Evolutionary conservation across 2,888 invertebrate species (phyloP), one percentile per base, ranked within the genome.

Genomic region (Xylocampa areola): DNA sequence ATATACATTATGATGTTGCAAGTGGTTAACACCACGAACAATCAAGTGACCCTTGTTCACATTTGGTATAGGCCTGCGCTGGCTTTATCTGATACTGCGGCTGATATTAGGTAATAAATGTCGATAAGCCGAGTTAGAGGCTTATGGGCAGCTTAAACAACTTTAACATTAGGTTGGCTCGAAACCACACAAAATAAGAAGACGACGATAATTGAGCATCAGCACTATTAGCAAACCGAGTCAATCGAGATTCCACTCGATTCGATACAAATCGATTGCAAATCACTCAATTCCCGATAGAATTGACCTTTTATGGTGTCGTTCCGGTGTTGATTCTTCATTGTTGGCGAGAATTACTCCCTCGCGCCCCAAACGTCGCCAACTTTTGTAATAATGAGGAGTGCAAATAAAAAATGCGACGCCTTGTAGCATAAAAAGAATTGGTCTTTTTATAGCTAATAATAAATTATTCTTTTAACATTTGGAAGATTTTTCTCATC

Each of bases 241-340:
- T 8, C 29, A 45, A 52, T 49, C 39, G 49, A n/a, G 8, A 17
- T 17, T 23, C 13, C 19, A 41, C 44, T 6, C 40, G 33, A 53
- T 32, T 53, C 45, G 21, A 53, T 40, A 45, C 11, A 51, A 66
- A 66, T 66, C 37, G 50, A 66, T 61, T 51, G 19, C 32, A 53
- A 70, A 73, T 66, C 27, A 25, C 21, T 53, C 36, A 32, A 70
- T 44, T 74, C 71, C 53, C 67, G 5, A 48, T 14, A 29, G 74
- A 60, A 57, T 66, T 7, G 25, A 51, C 54, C 53, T 70, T 66
- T 51, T 51, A 66, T 66, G 17, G 36, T 49, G 25, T 54, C 47
- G 39, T 54, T 54, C 21, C 8, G 25, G 35, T 67, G 48, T 54
- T 67, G 66, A 62, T 70, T 53, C 51, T 52, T 43, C 40, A 52